Evolutionary conservation across 2,888 invertebrate species (phyloP), one percentile per base, ranked within the genome.

Genomic region (Caenorhabditis sp.): DNA sequence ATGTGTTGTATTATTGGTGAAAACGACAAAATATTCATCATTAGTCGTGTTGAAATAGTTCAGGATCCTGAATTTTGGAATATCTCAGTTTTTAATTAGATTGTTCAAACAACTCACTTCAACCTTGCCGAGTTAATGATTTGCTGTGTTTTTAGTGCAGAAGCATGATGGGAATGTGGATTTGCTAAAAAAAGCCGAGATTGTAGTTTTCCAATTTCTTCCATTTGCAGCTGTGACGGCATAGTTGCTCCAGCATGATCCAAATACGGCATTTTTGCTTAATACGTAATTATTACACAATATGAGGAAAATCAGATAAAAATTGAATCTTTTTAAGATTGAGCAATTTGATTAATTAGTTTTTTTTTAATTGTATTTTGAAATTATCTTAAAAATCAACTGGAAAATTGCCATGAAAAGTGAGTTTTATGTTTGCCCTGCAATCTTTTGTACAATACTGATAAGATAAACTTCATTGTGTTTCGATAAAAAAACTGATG

Each of bases 1-100:
- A 22, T 95, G 95, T 24, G 98, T 97, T n/a, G 97, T 95, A 47
- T 97, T 96, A 0, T 95, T 95, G n/a, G 97, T 98, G 91, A 98
- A 98, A 85, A 98, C 94, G 0, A 98, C 94, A 77, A 94, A 94
- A 92, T 98, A 98, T 61, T 95, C 95, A 9, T 95, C 94, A 0
- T 94, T 92, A 84, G 94, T 94, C 6, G 96, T 95, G 85, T 96
- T 95, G 90, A 98, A 97, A 92, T 95, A 95, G 77, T 94, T 93
- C n/a, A 98, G 93, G 83, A 97, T 94, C 91, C 96, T 95, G 90
- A 51, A 80, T 70, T 64, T 9, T 6, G 13, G 62, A 9, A n/a
- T 1, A 56, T 37, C n/a, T 50, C 13, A 32, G 18, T 18, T 50
- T 40, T 44, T 65, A 1, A 15, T 37, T 44, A 26, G 64, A n/a